Percentiles rank a stretch among this genome's conserved stretches.
Conservation (phyloP, 2,797 vertebrate species). For the Crenuchus spilurus region DNA sequence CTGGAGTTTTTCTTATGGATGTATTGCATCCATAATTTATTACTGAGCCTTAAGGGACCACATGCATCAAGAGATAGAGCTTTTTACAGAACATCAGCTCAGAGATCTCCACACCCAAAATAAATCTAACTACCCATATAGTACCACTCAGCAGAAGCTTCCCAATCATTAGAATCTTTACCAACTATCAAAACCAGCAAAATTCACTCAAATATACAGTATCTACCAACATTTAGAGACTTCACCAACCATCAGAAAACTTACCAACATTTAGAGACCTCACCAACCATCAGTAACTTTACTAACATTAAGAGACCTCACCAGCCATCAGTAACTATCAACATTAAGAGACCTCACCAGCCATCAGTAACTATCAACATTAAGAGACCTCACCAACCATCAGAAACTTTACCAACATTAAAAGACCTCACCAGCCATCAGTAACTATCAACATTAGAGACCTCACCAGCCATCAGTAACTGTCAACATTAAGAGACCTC, state of each 20-base stretch:
- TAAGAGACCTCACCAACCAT: not conserved
- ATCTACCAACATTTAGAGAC: too few species aligned
- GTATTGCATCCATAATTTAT: conserved; percentile 12
- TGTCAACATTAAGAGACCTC: not conserved
- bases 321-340: not conserved
- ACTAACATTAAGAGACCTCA: not conserved
- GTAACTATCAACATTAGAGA: not conserved
- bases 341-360: not conserved
- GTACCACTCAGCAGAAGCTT: not conserved
- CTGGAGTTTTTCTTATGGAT: not conserved
- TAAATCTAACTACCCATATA: too few species aligned
- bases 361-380: too few species aligned
- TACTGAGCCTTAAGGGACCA: not conserved
- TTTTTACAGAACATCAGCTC: not conserved
- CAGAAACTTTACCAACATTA: not conserved
- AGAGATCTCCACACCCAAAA: too few species aligned
- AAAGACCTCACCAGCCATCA: not conserved
- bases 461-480: not conserved
- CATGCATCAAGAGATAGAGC: not conserved
- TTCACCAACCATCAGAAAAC: too few species aligned
- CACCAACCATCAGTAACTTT: too few species aligned
- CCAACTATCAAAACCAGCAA: too few species aligned
- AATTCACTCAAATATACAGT: too few species aligned
- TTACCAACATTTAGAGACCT: too few species aligned
- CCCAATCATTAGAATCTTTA: not conserved